A percentile compares a stretch with the other conserved stretches of the same genome.
phyloP scores from a whole-genome alignment of 2,113 vertebrate species.

The Notarius quadriscutis region DNA sequence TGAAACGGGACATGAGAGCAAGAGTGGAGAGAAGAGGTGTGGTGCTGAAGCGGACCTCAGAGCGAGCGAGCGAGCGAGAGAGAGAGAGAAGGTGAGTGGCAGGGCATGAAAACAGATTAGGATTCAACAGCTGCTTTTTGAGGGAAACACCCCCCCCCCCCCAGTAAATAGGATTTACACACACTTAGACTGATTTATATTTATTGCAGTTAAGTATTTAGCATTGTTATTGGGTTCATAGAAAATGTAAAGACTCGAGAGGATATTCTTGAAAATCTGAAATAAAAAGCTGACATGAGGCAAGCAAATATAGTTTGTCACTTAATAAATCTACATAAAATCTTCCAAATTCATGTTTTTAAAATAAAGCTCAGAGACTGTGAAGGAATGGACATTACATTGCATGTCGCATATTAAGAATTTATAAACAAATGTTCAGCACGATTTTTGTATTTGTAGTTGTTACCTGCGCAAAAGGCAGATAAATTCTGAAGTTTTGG shows the following conservation, averaged over 20 bases:
- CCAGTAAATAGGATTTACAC: conserved; percentile 74
- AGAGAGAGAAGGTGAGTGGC: conserved; percentile 75
- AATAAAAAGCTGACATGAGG: not conserved
- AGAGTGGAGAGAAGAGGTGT: conserved; percentile 39
- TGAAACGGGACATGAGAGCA: not conserved
- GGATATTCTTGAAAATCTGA: not conserved
- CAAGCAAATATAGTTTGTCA: not conserved
- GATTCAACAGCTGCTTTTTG: conserved; percentile 76
- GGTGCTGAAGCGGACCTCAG: not conserved
- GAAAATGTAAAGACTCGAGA: not conserved
- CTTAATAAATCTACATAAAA: not conserved
- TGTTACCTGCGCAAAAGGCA: conserved; percentile 4
- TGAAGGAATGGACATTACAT: not conserved
- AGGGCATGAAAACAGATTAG: conserved; percentile 82
- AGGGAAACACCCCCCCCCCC: conserved; percentile 50
- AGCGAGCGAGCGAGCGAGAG: conserved; percentile 53
- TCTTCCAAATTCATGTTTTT: not conserved
- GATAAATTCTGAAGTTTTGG: not conserved
- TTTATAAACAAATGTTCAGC: not conserved
- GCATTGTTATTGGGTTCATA: conserved; percentile 62
- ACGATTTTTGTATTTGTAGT: not conserved
- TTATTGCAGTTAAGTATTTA: conserved; percentile 81
- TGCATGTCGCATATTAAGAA: not conserved
- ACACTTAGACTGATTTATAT: conserved; percentile 80
- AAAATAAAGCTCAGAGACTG: not conserved